phyloP scores from a whole-genome alignment of 2,113 vertebrate species.

The Grantiella picta region DNA sequence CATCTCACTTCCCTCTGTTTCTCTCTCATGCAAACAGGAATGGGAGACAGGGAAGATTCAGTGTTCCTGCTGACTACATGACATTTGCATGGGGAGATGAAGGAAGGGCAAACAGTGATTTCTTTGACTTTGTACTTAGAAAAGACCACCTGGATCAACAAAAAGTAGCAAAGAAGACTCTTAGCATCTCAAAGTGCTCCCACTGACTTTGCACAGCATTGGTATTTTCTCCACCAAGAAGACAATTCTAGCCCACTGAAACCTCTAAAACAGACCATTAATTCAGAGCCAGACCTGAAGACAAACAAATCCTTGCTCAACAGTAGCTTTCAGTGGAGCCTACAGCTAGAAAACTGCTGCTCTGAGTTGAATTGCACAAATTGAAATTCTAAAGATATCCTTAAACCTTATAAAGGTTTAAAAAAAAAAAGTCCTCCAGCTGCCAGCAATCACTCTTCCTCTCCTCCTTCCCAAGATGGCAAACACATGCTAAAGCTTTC shows the following conservation, averaged over 20 bases:
- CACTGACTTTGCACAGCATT: background rate
- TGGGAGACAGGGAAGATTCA: background rate
- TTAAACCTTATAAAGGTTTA: background rate
- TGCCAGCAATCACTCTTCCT: background rate
- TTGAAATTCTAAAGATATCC: background rate
- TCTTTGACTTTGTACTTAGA: slow-evolving; percentile 4
- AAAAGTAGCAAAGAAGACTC: background rate
- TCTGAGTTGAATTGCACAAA: background rate
- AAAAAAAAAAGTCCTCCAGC: background rate
- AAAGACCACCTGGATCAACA: slow-evolving; percentile 32
- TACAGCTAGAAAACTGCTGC: background rate
- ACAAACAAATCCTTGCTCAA: background rate
- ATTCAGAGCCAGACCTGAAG: background rate
- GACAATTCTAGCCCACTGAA: background rate
- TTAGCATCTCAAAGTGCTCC: slow-evolving; percentile 18
- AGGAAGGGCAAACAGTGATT: background rate
- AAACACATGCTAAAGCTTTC: background rate
- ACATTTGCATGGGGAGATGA: background rate
- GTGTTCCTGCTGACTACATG: background rate
- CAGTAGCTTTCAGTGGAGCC: background rate
- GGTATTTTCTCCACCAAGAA: background rate
- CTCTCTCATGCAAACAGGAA: background rate
- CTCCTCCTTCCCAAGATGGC: background rate
- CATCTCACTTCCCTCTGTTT: background rate
- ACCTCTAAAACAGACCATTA: background rate